Evolutionary conservation across 2,113 vertebrate genomes (phyloP).

Genomic region (Amia ocellicauda): DNA sequence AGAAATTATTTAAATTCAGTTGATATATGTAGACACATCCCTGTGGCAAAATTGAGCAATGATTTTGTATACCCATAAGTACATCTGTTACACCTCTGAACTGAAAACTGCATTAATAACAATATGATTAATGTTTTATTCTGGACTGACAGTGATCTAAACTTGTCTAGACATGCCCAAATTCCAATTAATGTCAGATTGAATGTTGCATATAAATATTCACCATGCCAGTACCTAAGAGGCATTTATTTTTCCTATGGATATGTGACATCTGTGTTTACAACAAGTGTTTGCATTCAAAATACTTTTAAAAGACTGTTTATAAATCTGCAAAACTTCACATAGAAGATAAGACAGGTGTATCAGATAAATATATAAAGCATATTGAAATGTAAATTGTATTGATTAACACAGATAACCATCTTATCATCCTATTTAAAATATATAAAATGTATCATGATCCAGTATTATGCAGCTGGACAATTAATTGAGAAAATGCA

Average conservation of each 20-base stretch:
- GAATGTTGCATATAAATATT: neutral
- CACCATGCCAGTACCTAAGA: too few species aligned
- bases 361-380: too few species aligned
- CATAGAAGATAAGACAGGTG: too few species aligned
- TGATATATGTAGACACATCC: neutral
- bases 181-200: neutral
- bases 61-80: neutral
- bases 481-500: slow-evolving; percentile 37
- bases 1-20: neutral
- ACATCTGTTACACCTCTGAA: neutral
- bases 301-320: too few species aligned
- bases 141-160: neutral
- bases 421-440: too few species aligned
- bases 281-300: too few species aligned
- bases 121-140: slow-evolving; percentile 3
- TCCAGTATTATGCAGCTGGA: neutral
- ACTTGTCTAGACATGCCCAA: neutral
- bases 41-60: neutral
- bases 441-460: too few species aligned
- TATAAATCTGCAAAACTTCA: too few species aligned
- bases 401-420: too few species aligned
- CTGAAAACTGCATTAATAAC: neutral
- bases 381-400: too few species aligned
- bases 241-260: too few species aligned
- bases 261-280: too few species aligned